phyloP scores from a whole-genome alignment of 2,888 invertebrate species.

The Trachelus stipa region DNA sequence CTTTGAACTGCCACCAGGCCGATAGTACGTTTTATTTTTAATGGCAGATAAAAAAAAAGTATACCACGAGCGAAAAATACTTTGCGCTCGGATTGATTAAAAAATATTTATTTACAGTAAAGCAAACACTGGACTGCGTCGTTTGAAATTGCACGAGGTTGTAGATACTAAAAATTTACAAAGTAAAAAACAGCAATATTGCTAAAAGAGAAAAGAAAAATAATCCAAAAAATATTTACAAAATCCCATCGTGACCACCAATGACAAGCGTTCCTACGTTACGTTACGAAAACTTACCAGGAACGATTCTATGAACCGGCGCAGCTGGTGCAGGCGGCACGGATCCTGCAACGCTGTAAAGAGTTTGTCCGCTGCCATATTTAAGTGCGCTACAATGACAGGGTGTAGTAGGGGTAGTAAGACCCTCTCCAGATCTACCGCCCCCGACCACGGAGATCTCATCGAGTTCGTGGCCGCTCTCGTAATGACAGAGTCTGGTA shows the following conservation, averaged over 20 bases:
- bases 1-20: not conserved
- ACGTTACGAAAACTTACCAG: constrained; percentile 50
- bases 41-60: not conserved
- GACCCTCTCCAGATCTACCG: constrained; percentile 52
- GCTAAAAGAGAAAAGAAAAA: not conserved
- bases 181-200: not conserved
- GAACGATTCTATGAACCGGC: constrained; percentile 47
- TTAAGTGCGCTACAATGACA: constrained; percentile 62
- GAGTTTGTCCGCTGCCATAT: constrained; percentile 66
- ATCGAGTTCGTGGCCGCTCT: constrained; percentile 67
- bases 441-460: constrained; percentile 69
- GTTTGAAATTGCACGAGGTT: not conserved
- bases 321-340: constrained; percentile 59
- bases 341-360: constrained; percentile 63
- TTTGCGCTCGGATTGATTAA: not conserved
- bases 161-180: not conserved
- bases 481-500: constrained; percentile 62
- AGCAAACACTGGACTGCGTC: not conserved
- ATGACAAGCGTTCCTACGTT: not conserved
- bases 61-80: not conserved
- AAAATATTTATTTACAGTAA: not conserved
- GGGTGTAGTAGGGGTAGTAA: constrained; percentile 64
- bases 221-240: not conserved
- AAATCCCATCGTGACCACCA: no score
- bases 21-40: not conserved